Evolutionary conservation across 2,888 invertebrate species (phyloP).

Genomic region (Euplagia quadripunctaria): DNA sequence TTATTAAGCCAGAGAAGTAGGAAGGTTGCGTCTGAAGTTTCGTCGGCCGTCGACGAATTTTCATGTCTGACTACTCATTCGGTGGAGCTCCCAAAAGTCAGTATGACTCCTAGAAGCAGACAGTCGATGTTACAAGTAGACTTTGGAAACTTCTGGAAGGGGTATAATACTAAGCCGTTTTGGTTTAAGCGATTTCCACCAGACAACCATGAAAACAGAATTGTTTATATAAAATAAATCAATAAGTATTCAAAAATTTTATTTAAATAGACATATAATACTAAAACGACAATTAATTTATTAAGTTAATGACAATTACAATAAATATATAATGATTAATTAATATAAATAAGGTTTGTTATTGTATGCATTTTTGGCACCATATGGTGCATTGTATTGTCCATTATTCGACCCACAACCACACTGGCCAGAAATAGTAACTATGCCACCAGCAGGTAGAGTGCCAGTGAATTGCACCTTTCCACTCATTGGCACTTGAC

Average conservation of each 20-base stretch:
- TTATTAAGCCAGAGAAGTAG: too few relatives aligned
- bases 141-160: too few relatives aligned
- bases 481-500: conserved; percentile 44
- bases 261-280: conserved; percentile 18
- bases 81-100: too few relatives aligned
- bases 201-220: too few relatives aligned
- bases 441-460: conserved; percentile 38
- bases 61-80: too few relatives aligned
- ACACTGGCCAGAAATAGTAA: conserved; percentile 44
- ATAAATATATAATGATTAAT: conserved; percentile 8
- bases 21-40: too few relatives aligned
- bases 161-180: too few relatives aligned
- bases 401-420: conserved; percentile 27
- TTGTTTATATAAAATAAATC: background rate
- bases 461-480: conserved; percentile 43
- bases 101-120: too few relatives aligned
- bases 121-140: too few relatives aligned
- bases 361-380: conserved; percentile 16
- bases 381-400: conserved; percentile 4
- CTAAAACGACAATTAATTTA: conserved; percentile 12
- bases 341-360: conserved; percentile 35
- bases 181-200: too few relatives aligned
- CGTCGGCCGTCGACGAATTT: too few relatives aligned
- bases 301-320: background rate
- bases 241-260: background rate